A percentile compares a stretch with the other conserved stretches of the same genome.
These are phyloP conservation scores for Rhabdophis nuchalis DNA, from an alignment of 2,797 vertebrate species.

Conservation along the genomic window DNA sequence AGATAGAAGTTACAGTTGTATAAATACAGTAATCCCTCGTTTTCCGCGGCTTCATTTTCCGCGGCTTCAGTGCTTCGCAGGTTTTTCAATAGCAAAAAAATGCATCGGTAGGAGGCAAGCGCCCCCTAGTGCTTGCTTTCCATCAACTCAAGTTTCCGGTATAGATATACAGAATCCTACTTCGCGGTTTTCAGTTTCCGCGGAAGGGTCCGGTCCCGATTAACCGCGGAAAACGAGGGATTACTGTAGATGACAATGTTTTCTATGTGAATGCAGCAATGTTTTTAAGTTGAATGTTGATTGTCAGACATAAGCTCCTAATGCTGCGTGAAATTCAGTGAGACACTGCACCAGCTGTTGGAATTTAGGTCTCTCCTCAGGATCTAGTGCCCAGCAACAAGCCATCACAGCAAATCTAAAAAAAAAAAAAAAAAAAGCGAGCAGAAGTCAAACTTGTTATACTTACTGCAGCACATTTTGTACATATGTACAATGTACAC, in stretches of 20 bases:
- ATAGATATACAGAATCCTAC: too few species aligned
- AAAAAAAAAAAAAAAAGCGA: background rate
- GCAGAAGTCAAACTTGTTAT: background rate
- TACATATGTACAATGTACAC: background rate
- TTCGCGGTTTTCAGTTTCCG: too few species aligned
- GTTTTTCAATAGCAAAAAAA: too few species aligned
- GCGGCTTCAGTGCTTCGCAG: too few species aligned
- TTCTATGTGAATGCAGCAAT: conserved; percentile 27
- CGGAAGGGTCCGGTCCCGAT: too few species aligned
- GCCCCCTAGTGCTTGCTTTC: too few species aligned
- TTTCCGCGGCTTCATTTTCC: too few species aligned
- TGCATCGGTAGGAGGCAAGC: too few species aligned
- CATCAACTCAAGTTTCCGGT: too few species aligned
- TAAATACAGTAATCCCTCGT: too few species aligned
- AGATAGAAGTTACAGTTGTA: conserved; percentile 24
- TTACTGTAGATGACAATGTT: conserved; percentile 31
- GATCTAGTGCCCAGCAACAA: conserved; percentile 97
- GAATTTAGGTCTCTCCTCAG: conserved; percentile 96
- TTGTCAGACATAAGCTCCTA: conserved; percentile 93
- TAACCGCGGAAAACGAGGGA: too few species aligned
- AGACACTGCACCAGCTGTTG: conserved; percentile 99
- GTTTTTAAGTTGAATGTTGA: conserved; percentile 26
- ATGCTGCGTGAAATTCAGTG: conserved; percentile 94
- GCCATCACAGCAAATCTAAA: conserved; percentile 98
- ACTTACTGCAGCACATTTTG: background rate